Evolutionary conservation across 2,113 vertebrate species (phyloP).

Genomic region (Picathartes gymnocephalus): DNA sequence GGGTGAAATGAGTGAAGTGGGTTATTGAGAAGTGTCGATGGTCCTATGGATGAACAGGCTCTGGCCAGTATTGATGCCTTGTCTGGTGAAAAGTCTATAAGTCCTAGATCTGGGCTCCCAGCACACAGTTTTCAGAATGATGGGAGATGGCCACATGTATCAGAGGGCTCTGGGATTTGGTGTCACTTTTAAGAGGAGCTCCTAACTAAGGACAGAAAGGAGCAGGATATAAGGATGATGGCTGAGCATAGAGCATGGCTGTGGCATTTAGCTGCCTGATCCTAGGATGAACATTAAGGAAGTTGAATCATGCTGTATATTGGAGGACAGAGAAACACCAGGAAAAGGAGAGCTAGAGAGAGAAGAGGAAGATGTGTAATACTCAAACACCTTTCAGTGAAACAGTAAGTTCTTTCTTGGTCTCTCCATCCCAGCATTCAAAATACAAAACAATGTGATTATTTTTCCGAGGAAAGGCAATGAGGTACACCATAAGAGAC

Average conservation of each 20-base stretch:
- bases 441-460: neutral
- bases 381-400: neutral
- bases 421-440: neutral
- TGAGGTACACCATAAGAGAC: neutral
- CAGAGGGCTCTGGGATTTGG: neutral
- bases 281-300: neutral
- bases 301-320: neutral
- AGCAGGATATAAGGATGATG: neutral
- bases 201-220: neutral
- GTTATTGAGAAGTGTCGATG: neutral
- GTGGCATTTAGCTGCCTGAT: neutral
- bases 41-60: neutral
- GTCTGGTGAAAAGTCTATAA: neutral
- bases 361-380: neutral
- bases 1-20: neutral
- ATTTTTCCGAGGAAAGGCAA: neutral
- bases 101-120: neutral
- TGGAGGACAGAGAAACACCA: neutral
- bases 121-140: neutral
- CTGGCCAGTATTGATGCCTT: neutral
- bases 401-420: neutral
- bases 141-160: neutral
- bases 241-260: neutral
- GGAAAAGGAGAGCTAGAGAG: neutral
- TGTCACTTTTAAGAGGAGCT: neutral